Conservation (phyloP, 2,888 invertebrate genomes). For the Athalia circularis region DNA sequence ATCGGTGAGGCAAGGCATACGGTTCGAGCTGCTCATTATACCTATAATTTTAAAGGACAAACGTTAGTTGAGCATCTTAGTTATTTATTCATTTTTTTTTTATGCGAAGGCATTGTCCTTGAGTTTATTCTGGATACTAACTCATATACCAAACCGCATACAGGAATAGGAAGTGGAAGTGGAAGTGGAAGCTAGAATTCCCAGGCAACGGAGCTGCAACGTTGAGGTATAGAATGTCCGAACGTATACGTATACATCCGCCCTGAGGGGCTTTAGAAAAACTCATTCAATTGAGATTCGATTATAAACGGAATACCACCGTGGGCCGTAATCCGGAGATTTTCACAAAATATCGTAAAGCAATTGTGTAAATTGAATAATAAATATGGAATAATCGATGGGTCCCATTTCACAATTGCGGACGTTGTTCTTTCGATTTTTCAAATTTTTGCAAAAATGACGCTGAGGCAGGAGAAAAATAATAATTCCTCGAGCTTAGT, state of each 20-base stretch:
- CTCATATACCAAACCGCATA: constrained; percentile 7
- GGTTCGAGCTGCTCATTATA: no score
- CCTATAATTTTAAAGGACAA: no score
- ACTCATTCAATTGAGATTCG: constrained; percentile 1
- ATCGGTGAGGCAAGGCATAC: no score
- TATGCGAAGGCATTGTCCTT: neutral
- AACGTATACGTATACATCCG: constrained; percentile 15
- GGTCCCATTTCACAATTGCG: no score
- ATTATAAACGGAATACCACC: neutral
- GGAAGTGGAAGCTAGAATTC: constrained; percentile 35
- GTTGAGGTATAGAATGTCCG: constrained; percentile 20
- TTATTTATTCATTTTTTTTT: no score
- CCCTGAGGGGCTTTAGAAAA: constrained; percentile 38
- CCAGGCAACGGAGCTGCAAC: constrained; percentile 7
- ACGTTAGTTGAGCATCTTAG: no score
- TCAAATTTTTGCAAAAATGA: no score
- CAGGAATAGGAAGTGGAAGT: constrained; percentile 35
- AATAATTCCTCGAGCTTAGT: neutral
- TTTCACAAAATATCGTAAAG: no score
- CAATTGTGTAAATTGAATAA: neutral
- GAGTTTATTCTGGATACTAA: neutral
- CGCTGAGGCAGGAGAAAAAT: neutral
- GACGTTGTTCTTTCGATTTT: no score
- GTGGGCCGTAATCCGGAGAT: neutral
- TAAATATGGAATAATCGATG: no score